Conservation (phyloP, 2,113 vertebrate species). For the Tychaedon coryphoeus region DNA sequence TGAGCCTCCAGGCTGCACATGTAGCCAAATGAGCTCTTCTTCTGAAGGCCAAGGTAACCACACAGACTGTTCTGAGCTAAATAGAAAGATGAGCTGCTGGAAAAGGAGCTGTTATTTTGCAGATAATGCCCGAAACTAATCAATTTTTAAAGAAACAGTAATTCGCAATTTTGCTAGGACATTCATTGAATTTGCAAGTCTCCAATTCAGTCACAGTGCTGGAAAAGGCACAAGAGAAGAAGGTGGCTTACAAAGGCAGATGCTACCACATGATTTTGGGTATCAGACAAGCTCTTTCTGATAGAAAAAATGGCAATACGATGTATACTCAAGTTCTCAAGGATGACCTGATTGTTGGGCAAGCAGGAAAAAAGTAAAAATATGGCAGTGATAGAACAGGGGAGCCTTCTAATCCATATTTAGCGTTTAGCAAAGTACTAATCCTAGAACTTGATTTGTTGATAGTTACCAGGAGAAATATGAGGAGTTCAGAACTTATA, state of each 20-base stretch:
- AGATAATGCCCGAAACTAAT: background rate
- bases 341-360: background rate
- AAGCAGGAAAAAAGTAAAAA: background rate
- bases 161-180: background rate
- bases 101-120: background rate
- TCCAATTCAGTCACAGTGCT: background rate
- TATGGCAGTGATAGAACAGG: background rate
- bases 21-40: background rate
- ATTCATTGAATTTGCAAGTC: background rate
- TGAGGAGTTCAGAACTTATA: background rate
- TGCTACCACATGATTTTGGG: background rate
- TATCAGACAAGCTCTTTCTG: background rate
- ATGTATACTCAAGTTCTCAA: background rate
- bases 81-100: background rate
- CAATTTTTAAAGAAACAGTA: background rate
- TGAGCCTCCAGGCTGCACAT: background rate
- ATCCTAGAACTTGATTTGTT: background rate
- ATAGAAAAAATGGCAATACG: background rate
- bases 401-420: background rate
- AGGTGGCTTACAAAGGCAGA: background rate
- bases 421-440: background rate
- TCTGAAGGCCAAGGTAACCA: background rate
- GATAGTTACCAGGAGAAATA: background rate
- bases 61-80: background rate
- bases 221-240: background rate